These are phyloP conservation scores for Desoria tigrina DNA, from an alignment of 2,888 invertebrate genomes.

Conservation along the genomic window DNA sequence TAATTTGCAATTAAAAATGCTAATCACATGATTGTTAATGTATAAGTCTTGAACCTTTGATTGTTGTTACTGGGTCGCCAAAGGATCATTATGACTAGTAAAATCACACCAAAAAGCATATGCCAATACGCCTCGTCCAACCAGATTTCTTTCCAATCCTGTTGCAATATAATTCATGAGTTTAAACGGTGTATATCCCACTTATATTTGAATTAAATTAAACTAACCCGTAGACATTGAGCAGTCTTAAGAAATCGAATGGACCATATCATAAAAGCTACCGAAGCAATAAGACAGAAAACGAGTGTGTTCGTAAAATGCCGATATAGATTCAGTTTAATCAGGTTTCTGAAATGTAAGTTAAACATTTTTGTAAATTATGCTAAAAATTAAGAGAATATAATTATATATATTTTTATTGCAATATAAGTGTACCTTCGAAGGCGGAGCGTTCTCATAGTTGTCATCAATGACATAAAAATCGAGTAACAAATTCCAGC, in stretches of 20 bases:
- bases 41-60: conserved; percentile 74
- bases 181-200: no score
- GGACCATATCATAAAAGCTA: conserved; percentile 91
- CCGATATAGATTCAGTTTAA: conserved; percentile 83
- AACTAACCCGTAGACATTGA: conserved; percentile 74
- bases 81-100: conserved; percentile 88
- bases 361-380: conserved; percentile 16
- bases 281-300: conserved; percentile 85
- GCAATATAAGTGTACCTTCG: conserved; percentile 71
- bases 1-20: background rate
- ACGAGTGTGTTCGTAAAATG: conserved; percentile 93
- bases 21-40: no score
- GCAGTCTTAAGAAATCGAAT: conserved; percentile 77
- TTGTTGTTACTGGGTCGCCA: conserved; percentile 96
- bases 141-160: conserved; percentile 92
- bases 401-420: no score
- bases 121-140: conserved; percentile 96
- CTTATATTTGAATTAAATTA: no score
- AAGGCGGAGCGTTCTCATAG: conserved; percentile 82
- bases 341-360: conserved; percentile 74
- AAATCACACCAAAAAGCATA: conserved; percentile 81
- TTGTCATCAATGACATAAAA: conserved; percentile 81
- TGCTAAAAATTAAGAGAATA: background rate
- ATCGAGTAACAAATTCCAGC: conserved; percentile 93
- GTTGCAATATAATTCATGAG: conserved; percentile 29